These are phyloP conservation scores for Drosophila quadrilineata DNA, from an alignment of 1,140 invertebrate genomes.

Conservation along the genomic window DNA sequence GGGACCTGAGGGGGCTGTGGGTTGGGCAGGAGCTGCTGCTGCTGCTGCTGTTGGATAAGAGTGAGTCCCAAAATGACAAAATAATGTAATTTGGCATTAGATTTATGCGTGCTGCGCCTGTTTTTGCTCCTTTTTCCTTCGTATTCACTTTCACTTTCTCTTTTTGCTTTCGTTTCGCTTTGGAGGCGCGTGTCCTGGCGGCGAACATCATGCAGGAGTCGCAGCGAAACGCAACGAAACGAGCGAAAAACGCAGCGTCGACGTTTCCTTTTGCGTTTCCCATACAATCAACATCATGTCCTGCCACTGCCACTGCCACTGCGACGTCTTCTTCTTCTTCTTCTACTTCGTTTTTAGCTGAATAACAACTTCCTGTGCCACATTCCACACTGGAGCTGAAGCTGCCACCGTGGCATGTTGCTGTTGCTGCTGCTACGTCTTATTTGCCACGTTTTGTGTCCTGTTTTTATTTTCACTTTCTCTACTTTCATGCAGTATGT, in stretches of 20 bases:
- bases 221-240: slow-evolving; percentile 25
- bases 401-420: slow-evolving; percentile 19
- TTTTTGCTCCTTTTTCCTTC: too few relatives aligned
- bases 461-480: slow-evolving; percentile 23
- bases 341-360: neutral
- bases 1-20: too few relatives aligned
- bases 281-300: neutral
- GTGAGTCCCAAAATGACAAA: slow-evolving; percentile 66
- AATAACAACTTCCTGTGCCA: slow-evolving; percentile 6
- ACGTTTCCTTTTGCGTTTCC: slow-evolving; percentile 53
- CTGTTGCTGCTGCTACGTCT: slow-evolving; percentile 14
- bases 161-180: too few relatives aligned
- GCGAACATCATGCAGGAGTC: too few relatives aligned
- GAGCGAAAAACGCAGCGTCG: slow-evolving; percentile 55
- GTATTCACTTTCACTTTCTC: too few relatives aligned
- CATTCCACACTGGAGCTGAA: neutral
- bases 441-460: slow-evolving; percentile 32
- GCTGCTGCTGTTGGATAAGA: too few relatives aligned
- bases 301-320: neutral
- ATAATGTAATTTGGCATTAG: slow-evolving; percentile 80
- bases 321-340: too few relatives aligned
- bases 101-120: slow-evolving; percentile 78
- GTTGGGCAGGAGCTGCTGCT: too few relatives aligned
- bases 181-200: too few relatives aligned
- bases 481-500: neutral